Percentiles rank a stretch among this genome's conserved stretches.
Conservation (phyloP, 2,888 invertebrate species). For the Theristus sp. region DNA sequence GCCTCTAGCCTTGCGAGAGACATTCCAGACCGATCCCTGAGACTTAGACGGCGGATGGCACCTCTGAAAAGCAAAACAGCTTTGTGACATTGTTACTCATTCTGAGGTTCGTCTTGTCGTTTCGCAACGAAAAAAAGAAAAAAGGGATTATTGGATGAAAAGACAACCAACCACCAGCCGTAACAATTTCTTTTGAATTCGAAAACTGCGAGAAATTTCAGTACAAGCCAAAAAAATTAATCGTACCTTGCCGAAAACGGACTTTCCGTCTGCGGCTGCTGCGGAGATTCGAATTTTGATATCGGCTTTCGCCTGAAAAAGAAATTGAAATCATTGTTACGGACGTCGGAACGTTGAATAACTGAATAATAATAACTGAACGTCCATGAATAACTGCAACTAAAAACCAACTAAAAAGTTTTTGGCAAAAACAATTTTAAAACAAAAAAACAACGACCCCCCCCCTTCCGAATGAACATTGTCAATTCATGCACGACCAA, state of each 20-base stretch:
- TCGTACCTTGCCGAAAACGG: constrained; percentile 18
- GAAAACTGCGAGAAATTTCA: neutral
- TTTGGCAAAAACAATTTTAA: too few relatives aligned
- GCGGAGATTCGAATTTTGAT: constrained; percentile 27
- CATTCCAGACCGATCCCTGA: constrained; percentile 24
- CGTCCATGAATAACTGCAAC: neutral
- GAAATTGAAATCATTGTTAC: neutral
- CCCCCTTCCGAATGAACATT: too few relatives aligned
- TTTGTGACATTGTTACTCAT: neutral
- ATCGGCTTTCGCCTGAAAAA: constrained; percentile 6
- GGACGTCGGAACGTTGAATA: neutral
- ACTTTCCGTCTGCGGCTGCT: constrained; percentile 19
- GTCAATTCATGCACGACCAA: too few relatives aligned
- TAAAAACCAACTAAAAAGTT: too few relatives aligned
- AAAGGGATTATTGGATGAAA: too few relatives aligned
- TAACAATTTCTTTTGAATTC: neutral
- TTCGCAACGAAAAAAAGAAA: neutral
- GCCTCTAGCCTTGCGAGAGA: constrained; percentile 25
- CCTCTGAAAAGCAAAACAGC: constrained; percentile 12
- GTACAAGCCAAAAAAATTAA: neutral
- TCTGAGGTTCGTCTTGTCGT: neutral
- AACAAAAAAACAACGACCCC: too few relatives aligned
- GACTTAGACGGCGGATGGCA: constrained; percentile 24
- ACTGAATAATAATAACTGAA: too few relatives aligned
- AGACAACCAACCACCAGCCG: too few relatives aligned